Evolutionary conservation across 1,140 invertebrate genomes (phyloP), one percentile per base, ranked within the genome.

Genomic region (Aphelenchoides fujianensis): DNA sequence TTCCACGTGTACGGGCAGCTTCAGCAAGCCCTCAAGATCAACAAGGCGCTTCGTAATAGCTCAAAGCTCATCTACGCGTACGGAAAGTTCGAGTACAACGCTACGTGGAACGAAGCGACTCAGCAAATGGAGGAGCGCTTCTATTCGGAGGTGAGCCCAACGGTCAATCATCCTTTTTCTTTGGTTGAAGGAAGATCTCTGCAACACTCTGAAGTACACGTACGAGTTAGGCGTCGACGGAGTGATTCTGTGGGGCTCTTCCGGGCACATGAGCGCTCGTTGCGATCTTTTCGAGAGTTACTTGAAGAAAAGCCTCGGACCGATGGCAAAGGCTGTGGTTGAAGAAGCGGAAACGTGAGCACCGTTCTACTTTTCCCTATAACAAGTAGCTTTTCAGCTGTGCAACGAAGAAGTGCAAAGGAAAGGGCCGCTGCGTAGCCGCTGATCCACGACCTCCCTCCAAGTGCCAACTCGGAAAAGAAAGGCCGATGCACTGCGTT

Each of bases 71-170:
- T 79, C 34, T 76, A 74, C 41, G 34, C 69, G 32, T 76, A 71
- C 57, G 76, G 52, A 52, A 76, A 76, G 37, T 53, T 79, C 31
- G 75, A 76, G 69, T 79, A 76, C 31, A 66, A 74, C 35, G 55
- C 61, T 30, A 64, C 68, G 27, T 34, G 30, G n/a, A 19, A 31
- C 16, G 79, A 74, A 19, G 9, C 72, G 16, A 70, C 12, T 12
- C 28, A 74, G 37, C 32, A 30, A 3, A 74, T 75, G 28, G 69
- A 76, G 32, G 54, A 66, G 28, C n/a, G n/a, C 53, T 66, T 36
- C 7, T 66, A 66, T 3, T 19, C 32, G 30, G 53, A 66, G 31
- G 63, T 66, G 12, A 66, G 16, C 1, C 1, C 35, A 3, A 48
- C 23, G 41, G 23, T 12, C 41, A 48, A 12, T 12, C 41, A 48